These are phyloP conservation scores for Xestobium rufovillosum DNA, from an alignment of 2,888 invertebrate species.

Conservation along the genomic window DNA sequence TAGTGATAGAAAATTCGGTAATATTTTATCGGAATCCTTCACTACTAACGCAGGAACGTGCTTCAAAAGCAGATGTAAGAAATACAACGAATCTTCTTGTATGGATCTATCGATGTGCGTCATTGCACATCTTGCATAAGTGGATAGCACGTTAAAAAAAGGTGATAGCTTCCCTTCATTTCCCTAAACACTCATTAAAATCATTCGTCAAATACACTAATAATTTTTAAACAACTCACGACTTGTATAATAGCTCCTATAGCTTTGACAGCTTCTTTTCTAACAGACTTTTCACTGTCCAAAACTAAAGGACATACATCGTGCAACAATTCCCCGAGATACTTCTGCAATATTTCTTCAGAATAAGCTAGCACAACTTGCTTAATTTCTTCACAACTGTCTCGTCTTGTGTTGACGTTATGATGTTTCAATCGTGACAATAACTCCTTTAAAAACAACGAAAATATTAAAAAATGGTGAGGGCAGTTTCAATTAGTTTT, in stretches of 20 bases:
- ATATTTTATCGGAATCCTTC: slow-evolving; percentile 59
- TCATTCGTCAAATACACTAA: slow-evolving; percentile 2
- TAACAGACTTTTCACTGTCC: slow-evolving; percentile 61
- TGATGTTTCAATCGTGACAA: slow-evolving; percentile 66
- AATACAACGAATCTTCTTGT: slow-evolving; percentile 73
- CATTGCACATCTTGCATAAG: slow-evolving; percentile 82
- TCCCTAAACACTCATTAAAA: slow-evolving; percentile 33
- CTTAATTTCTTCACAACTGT: slow-evolving; percentile 55
- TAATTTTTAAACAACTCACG: slow-evolving; percentile 29
- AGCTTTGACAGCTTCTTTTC: slow-evolving; percentile 52
- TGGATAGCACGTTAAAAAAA: slow-evolving; percentile 68
- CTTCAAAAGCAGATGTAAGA: slow-evolving; percentile 69
- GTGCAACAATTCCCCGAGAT: slow-evolving; percentile 41
- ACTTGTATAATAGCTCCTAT: slow-evolving; percentile 43
- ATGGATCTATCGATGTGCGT: slow-evolving; percentile 76
- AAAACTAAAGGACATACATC: slow-evolving; percentile 61
- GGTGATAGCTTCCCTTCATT: slow-evolving; percentile 53
- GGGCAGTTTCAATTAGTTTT: slow-evolving; percentile 8
- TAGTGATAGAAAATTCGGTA: slow-evolving; percentile 76
- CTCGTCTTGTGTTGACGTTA: slow-evolving; percentile 59
- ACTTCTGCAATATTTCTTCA: slow-evolving; percentile 31
- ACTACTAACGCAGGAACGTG: slow-evolving; percentile 60
- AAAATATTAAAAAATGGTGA: slow-evolving; percentile 13
- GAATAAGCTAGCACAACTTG: slow-evolving; percentile 48
- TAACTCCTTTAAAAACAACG: slow-evolving; percentile 51